Evolutionary conservation across 2,113 vertebrate genomes (phyloP).

Genomic region (Chelonoidis abingdonii): DNA sequence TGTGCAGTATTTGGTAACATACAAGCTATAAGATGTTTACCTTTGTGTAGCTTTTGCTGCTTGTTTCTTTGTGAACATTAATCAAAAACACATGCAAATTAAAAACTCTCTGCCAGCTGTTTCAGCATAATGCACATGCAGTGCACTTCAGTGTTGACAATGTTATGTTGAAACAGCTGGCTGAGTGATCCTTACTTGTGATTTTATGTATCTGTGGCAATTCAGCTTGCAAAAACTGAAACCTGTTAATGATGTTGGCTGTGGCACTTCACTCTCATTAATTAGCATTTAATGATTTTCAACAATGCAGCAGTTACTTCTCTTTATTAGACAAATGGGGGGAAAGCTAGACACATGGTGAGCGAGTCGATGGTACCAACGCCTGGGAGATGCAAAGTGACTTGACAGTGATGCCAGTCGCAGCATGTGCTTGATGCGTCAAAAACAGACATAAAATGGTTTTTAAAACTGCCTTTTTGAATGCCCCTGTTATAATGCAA

Average conservation of each 20-base stretch:
- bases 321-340: not conserved
- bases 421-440: not conserved
- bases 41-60: not conserved
- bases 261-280: not conserved
- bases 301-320: not conserved
- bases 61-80: not conserved
- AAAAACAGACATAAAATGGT: not conserved
- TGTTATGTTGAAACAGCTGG: not conserved
- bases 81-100: not conserved
- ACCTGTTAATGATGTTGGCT: not conserved
- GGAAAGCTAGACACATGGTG: not conserved
- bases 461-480: not conserved
- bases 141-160: not conserved
- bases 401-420: not conserved
- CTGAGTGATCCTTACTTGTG: not conserved
- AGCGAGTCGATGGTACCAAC: not conserved
- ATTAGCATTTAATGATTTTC: conserved; percentile 41
- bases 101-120: not conserved
- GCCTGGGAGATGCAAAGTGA: not conserved
- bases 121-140: not conserved
- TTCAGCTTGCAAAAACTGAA: not conserved
- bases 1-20: not conserved
- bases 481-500: not conserved
- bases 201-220: not conserved
- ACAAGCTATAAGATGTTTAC: not conserved